Conservation (phyloP, 2,797 vertebrate species). For the Erethizon dorsatum region DNA sequence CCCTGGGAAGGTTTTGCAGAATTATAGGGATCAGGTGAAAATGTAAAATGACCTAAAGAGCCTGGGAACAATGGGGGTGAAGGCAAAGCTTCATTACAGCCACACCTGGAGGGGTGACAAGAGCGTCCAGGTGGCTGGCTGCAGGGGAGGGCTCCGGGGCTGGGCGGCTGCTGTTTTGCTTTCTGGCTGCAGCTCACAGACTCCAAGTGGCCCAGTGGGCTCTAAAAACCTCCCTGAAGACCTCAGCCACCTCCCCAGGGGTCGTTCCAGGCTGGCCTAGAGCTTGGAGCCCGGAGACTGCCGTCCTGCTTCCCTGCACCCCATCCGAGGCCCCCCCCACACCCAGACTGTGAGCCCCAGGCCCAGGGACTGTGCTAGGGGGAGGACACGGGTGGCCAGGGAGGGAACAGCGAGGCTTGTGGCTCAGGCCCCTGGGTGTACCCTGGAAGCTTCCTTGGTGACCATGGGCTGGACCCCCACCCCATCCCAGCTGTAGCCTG, state of each 20-base stretch:
- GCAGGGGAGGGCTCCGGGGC: neutral
- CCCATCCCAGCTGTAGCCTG: fast-evolving
- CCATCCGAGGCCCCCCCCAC: fast-evolving
- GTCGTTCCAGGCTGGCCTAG: neutral
- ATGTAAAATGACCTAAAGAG: constrained; percentile 49
- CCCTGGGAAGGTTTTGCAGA: neutral
- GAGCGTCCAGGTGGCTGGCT: constrained; percentile 44
- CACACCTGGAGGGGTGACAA: constrained; percentile 25
- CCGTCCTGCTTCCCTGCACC: neutral
- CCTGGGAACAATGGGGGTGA: neutral
- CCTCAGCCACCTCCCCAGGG: neutral
- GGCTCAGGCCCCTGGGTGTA: fast-evolving
- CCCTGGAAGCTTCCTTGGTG: fast-evolving
- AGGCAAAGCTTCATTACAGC: neutral
- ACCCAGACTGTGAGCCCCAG: fast-evolving
- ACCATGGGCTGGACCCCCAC: neutral
- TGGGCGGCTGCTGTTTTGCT: fast-evolving
- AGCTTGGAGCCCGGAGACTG: neutral
- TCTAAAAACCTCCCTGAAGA: neutral
- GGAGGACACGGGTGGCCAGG: neutral
- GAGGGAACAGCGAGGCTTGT: fast-evolving
- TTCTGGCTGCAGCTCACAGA: no score
- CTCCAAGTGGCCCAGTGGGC: neutral
- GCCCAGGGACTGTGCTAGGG: neutral
- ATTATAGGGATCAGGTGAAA: constrained; percentile 71